Conservation (phyloP, 2,888 invertebrate species). For the Plagodis dolabraria region DNA sequence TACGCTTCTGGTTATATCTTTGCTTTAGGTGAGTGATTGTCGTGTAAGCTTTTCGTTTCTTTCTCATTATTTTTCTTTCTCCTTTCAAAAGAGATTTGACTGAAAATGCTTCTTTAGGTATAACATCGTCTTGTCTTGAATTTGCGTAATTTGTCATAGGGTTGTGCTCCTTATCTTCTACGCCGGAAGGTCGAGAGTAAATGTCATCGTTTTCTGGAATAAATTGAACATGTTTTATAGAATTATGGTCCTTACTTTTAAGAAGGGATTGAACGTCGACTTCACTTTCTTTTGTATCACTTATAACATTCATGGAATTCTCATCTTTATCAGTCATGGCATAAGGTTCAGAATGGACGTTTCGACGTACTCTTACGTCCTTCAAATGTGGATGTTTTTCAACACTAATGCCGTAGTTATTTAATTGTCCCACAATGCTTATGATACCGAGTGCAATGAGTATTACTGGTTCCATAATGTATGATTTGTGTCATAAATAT, state of each 20-base stretch:
- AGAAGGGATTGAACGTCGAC: not conserved
- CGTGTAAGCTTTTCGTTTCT: not conserved
- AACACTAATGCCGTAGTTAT: constrained; percentile 49
- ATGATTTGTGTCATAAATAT: not conserved
- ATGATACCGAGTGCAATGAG: constrained; percentile 5
- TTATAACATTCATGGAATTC: not conserved
- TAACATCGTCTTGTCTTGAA: not conserved
- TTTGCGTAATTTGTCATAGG: too few species aligned
- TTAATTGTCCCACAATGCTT: constrained; percentile 20
- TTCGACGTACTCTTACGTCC: constrained; percentile 46
- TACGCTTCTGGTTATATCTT: not conserved
- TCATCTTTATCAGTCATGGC: not conserved
- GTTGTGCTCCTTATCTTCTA: constrained; percentile 5
- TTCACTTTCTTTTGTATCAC: not conserved
- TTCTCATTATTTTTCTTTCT: not conserved
- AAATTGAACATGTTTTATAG: not conserved
- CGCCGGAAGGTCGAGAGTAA: not conserved
- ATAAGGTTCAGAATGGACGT: constrained; percentile 11
- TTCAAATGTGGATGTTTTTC: constrained; percentile 40
- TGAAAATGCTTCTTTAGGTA: not conserved
- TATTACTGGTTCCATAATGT: constrained; percentile 18
- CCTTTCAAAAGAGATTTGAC: constrained; percentile 14
- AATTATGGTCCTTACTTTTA: not conserved
- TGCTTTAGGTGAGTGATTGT: not conserved
- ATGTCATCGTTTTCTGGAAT: not conserved